Evolutionary conservation across 1,140 invertebrate species (phyloP), one percentile per base, ranked within the genome.

Genomic region (Dolichoris vasculosae): DNA sequence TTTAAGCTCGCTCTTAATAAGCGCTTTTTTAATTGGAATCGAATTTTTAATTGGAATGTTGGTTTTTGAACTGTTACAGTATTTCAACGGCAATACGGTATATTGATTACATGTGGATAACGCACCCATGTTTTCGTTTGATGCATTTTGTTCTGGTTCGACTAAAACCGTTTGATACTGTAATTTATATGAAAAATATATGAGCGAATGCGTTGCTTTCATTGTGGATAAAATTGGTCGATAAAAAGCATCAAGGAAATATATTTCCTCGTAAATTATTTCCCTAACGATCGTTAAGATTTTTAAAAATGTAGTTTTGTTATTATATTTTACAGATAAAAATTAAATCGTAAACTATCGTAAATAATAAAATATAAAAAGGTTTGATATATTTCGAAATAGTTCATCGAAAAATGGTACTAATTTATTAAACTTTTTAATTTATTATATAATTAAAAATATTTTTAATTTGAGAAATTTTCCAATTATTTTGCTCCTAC

Each of bases 81-180:
- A 73, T n/a, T n/a, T 73, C 69, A n/a, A 17, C 69, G 40, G 9
- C 20, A 3, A 23, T 73, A 43, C 69, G 69, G 38, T 73, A n/a
- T 43, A 38, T 40, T 20, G 20, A 43, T 73, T 43, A 3, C 46
- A 51, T 77, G 11, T 20, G 35, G 17, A 11, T 67, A 64, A 83
- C 48, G 46, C 67, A 75, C 78, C 71, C 17, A 71, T 73, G 81
- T 78, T 88, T 88, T 88, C 86, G 69, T 67, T 30, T 23, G 80
- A 86, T 43, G 59, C 48, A 88, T 89, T 89, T 32, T 35, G n/a
- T 20, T 83, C 69, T 73, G 89, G 86, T 59, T 82, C 81, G 32
- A 88, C 48, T 86, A 91, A 89, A 43, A 90, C 79, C 2, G 91
- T 92, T 89, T 91, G 92, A 90, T 93, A 92, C 90, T 92, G 86